Conservation (phyloP, 2,888 invertebrate genomes). For the Sesia apiformis region DNA sequence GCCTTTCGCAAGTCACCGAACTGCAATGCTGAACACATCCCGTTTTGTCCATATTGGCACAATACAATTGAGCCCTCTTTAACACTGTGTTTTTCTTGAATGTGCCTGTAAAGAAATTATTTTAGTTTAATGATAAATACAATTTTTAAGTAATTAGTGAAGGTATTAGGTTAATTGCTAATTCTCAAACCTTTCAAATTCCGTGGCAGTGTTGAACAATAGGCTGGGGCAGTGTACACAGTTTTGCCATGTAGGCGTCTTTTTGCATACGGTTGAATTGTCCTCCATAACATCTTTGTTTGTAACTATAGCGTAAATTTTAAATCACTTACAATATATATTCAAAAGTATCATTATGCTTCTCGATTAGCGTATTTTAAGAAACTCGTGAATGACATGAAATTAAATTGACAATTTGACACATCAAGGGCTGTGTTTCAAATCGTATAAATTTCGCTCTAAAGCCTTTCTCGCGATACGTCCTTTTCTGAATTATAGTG, state of each 20-base stretch:
- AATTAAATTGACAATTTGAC: too few species aligned
- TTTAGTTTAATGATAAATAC: constrained; percentile 4
- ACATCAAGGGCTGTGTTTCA: too few species aligned
- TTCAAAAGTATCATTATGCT: too few species aligned
- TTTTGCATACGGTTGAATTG: constrained; percentile 40
- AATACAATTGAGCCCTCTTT: constrained; percentile 90
- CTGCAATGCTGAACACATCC: constrained; percentile 89
- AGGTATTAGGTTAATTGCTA: background rate
- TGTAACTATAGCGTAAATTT: background rate
- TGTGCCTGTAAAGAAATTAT: constrained; percentile 75
- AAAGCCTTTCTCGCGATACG: too few species aligned
- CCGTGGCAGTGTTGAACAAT: constrained; percentile 70
- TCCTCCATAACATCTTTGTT: constrained; percentile 66
- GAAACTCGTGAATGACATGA: too few species aligned
- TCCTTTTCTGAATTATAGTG: too few species aligned
- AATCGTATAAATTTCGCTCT: too few species aligned
- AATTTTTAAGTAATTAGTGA: background rate
- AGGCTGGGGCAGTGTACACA: constrained; percentile 77
- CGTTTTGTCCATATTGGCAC: constrained; percentile 91
- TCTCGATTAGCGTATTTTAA: too few species aligned
- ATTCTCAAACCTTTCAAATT: constrained; percentile 73
- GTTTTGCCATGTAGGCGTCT: constrained; percentile 73
- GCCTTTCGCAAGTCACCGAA: constrained; percentile 90
- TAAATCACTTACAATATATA: too few species aligned
- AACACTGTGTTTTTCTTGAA: constrained; percentile 86